Evolutionary conservation across 1,140 invertebrate genomes (phyloP), one percentile per base, ranked within the genome.

Genomic region (Brachionus asplanchnoidis): DNA sequence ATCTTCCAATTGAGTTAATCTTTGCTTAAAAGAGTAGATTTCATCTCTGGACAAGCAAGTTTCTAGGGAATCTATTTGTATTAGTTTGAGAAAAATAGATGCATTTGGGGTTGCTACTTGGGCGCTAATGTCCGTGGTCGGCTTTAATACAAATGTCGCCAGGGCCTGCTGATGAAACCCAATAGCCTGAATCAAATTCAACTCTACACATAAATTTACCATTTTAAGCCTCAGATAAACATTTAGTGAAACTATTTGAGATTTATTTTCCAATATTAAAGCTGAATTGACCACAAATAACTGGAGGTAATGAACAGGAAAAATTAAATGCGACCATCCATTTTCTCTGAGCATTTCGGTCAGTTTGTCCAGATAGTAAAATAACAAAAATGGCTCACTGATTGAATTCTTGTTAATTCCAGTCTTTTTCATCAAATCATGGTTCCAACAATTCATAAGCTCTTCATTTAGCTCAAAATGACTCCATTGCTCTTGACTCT

Each of bases 361-460:
- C 53, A 82, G 36, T 42, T 44, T 32, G 9, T 82, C 79, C n/a
- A 82, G 36, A 36, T 68, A 82, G 40, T 82, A 60, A 68, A 65
- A 82, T 7, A 65, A 65, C 23, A 82, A 36, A 68, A 28, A 40
- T 44, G 79, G 79, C 28, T 82, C 79, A 46, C 65, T 44, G 8
- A 82, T 46, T 9, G 79, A 65, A 28, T 65, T 26, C 46, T 42
- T 20, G 32, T 82, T 82, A 17, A 82, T 82, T 32, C 79, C 79
- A 28, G 56, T 82, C 20, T 82, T 68, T 46, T 82, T 82, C 79
- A 82, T 82, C 11, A 82, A 26, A 23, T 82, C 79, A 82, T 82
- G 79, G 9, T 26, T 23, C 79, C 79, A 82, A 46, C 28, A 42
- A 9, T 82, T 65, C 23, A 32, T 8, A 3, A 82, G 40, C 32